phyloP scores from a whole-genome alignment of 1,140 invertebrate species.

The Uloborus diversus region DNA sequence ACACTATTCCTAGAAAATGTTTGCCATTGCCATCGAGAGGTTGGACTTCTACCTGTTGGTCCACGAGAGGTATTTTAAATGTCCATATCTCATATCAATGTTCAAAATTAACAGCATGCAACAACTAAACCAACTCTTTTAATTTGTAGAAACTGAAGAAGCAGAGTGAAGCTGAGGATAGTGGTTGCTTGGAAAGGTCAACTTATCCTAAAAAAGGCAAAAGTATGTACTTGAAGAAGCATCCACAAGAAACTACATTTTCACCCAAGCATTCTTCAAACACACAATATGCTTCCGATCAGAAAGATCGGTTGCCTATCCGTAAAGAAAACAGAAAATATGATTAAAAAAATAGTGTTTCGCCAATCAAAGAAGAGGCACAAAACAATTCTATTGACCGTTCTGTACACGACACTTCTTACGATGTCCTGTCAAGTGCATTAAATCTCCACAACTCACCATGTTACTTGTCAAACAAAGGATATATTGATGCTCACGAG shows the following conservation, averaged over 20 bases:
- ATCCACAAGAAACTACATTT: background rate
- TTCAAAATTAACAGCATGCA: too few species aligned
- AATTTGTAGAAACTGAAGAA: conserved; percentile 54
- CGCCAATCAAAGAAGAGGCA: conserved; percentile 47
- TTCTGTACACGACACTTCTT: conserved; percentile 21
- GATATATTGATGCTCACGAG: conserved; percentile 31
- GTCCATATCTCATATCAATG: too few species aligned
- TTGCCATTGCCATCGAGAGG: too few species aligned
- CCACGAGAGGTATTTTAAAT: too few species aligned
- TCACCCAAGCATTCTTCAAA: conserved; percentile 4
- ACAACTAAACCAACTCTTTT: too few species aligned
- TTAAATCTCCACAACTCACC: conserved; percentile 7
- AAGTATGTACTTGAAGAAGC: background rate
- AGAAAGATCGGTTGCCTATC: too few species aligned
- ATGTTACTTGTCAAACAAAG: conserved; percentile 20
- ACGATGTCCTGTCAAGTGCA: conserved; percentile 5
- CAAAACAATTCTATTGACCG: conserved; percentile 20
- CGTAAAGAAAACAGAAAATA: background rate
- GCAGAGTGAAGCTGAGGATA: conserved; percentile 41
- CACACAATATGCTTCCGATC: conserved; percentile 9
- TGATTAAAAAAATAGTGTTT: conserved; percentile 42
- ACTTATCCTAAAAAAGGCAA: conserved; percentile 43
- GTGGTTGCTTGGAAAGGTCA: conserved; percentile 21
- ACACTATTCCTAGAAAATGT: too few species aligned
- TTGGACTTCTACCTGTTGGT: too few species aligned